phyloP scores from a whole-genome alignment of 2,888 invertebrate species.

The Seira ritae region DNA sequence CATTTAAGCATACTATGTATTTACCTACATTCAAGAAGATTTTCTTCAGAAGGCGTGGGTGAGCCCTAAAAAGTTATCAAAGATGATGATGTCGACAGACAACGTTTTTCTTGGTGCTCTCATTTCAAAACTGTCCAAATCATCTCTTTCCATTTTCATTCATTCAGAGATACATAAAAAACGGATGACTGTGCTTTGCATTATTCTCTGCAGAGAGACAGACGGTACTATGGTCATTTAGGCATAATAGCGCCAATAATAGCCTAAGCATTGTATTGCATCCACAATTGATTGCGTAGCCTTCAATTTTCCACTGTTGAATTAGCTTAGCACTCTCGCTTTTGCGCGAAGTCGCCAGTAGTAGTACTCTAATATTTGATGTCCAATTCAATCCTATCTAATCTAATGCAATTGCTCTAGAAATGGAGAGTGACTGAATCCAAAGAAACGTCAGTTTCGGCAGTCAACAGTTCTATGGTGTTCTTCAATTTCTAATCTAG shows the following conservation, averaged over 20 bases:
- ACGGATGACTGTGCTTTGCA: background rate
- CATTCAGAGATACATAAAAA: background rate
- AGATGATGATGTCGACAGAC: constrained; percentile 8
- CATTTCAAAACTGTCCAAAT: background rate
- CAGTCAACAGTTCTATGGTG: too few relatives aligned
- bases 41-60: constrained; percentile 44
- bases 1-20: background rate
- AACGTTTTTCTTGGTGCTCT: constrained; percentile 3
- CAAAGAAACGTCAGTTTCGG: too few relatives aligned
- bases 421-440: too few relatives aligned
- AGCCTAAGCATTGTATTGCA: background rate
- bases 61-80: constrained; percentile 35
- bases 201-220: background rate
- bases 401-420: too few relatives aligned
- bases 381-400: too few relatives aligned
- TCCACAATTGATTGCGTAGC: background rate
- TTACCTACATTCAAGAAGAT: background rate
- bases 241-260: constrained; percentile 1
- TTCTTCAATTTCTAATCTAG: too few relatives aligned
- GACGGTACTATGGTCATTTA: background rate
- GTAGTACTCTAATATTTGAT: too few relatives aligned
- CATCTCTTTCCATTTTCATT: constrained; percentile 1
- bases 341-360: too few relatives aligned
- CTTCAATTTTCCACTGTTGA: background rate
- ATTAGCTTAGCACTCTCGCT: background rate